Evolutionary conservation across 92 coral and sea anemone genomes (phyloP).

Genomic region (Phenganax marumi): DNA sequence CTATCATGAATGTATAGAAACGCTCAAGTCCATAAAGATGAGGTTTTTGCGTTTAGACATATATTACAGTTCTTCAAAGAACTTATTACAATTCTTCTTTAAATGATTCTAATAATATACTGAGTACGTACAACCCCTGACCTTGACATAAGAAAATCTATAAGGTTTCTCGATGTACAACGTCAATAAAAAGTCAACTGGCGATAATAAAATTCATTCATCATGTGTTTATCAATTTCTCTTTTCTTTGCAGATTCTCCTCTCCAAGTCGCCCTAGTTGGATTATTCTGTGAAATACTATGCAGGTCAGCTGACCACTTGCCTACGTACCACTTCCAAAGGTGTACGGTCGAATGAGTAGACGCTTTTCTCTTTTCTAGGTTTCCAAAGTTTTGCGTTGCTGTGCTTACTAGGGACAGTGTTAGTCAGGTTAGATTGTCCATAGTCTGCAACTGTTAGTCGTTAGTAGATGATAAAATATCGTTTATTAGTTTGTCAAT

Average conservation of each 20-base stretch:
- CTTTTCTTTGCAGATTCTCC: slow-evolving; percentile 65
- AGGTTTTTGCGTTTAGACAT: too few species aligned
- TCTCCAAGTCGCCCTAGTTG: slow-evolving; percentile 87
- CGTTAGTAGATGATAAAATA: too few species aligned
- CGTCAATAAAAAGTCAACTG: not conserved
- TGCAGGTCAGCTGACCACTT: slow-evolving; percentile 68
- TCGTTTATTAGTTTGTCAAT: not conserved
- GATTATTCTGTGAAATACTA: slow-evolving; percentile 84
- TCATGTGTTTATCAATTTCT: slow-evolving; percentile 5
- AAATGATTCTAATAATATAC: too few species aligned
- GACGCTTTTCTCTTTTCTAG: slow-evolving; percentile 40
- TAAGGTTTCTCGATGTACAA: not conserved
- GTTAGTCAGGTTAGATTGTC: slow-evolving; percentile 74
- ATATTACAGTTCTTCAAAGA: too few species aligned
- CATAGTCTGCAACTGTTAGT: not conserved
- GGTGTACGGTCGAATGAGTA: too few species aligned
- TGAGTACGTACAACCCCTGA: too few species aligned
- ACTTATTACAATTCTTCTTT: not conserved
- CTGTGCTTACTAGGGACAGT: slow-evolving; percentile 85
- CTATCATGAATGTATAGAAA: too few species aligned
- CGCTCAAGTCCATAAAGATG: too few species aligned
- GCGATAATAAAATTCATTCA: slow-evolving; percentile 4
- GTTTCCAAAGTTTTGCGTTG: slow-evolving; percentile 92
- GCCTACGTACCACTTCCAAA: too few species aligned
- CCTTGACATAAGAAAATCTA: too few species aligned